Percentiles rank a stretch among this genome's conserved stretches.
These are phyloP conservation scores for Tachina grossa DNA, from an alignment of 2,888 invertebrate genomes.

Conservation along the genomic window DNA sequence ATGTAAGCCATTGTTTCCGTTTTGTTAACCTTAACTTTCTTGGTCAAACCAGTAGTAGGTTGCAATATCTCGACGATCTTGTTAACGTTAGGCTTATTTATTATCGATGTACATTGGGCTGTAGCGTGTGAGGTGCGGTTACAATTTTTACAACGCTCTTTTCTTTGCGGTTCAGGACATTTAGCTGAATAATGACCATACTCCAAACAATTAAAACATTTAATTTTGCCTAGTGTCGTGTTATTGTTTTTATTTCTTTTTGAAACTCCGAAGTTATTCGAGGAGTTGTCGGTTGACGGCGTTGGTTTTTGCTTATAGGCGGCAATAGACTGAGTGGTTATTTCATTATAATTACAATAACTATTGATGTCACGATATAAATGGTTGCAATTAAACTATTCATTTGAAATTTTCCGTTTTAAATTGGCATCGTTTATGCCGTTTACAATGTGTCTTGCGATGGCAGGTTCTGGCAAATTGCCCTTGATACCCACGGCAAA, in stretches of 20 bases:
- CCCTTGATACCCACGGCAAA: too few relatives aligned
- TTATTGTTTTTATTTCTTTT: background rate
- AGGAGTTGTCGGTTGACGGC: too few relatives aligned
- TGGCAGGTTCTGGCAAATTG: too few relatives aligned
- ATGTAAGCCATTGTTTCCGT: conserved; percentile 23
- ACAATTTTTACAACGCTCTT: conserved; percentile 4
- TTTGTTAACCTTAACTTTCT: conserved; percentile 15
- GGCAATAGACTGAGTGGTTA: background rate
- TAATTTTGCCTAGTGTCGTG: background rate
- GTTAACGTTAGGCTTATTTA: conserved; percentile 22
- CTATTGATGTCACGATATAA: conserved; percentile 27
- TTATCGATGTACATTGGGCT: background rate
- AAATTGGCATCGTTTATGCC: too few relatives aligned
- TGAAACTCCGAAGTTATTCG: too few relatives aligned
- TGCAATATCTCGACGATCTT: conserved; percentile 5
- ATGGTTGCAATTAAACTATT: conserved; percentile 44
- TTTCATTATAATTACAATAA: conserved; percentile 47
- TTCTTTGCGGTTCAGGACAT: conserved; percentile 13
- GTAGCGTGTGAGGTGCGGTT: conserved; percentile 8
- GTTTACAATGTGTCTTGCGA: too few relatives aligned
- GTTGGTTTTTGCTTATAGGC: too few relatives aligned
- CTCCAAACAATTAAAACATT: conserved; percentile 48
- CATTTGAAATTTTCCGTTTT: conserved; percentile 62
- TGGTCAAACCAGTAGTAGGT: background rate
- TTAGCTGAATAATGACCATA: conserved; percentile 17